Evolutionary conservation across 2,113 vertebrate genomes (phyloP).

Genomic region (Brachionichthys hirsutus): DNA sequence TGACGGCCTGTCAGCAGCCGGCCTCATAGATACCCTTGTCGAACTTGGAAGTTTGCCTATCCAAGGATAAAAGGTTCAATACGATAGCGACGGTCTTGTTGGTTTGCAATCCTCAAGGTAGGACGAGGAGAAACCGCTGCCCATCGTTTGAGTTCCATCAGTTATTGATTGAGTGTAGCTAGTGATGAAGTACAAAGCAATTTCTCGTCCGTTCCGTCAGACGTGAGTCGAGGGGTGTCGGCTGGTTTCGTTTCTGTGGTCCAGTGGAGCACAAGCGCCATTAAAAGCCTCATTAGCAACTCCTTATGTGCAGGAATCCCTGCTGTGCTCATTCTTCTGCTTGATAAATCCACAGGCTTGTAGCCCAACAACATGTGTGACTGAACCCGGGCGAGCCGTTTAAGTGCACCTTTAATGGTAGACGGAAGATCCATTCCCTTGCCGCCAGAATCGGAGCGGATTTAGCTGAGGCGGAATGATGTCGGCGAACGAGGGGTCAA

Average conservation of each 20-base stretch:
- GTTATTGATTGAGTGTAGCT: not conserved
- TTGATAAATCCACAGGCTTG: slow-evolving; percentile 9
- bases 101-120: too few species aligned
- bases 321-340: slow-evolving; percentile 6
- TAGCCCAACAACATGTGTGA: slow-evolving; percentile 12
- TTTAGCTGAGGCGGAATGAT: slow-evolving; percentile 18
- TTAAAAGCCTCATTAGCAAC: slow-evolving; percentile 22
- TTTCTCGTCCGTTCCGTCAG: not conserved
- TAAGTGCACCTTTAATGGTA: slow-evolving; percentile 19
- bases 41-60: slow-evolving; percentile 6
- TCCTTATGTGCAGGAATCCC: slow-evolving; percentile 10
- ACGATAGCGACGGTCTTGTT: too few species aligned
- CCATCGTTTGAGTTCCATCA: not conserved
- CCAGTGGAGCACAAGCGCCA: slow-evolving; percentile 1
- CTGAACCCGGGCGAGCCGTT: slow-evolving; percentile 24
- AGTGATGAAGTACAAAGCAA: not conserved
- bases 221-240: not conserved
- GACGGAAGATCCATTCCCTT: slow-evolving; percentile 16
- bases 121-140: not conserved
- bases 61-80: not conserved
- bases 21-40: slow-evolving; percentile 36
- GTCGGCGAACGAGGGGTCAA: slow-evolving; percentile 16
- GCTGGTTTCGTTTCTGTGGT: not conserved
- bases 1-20: slow-evolving; percentile 48
- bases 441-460: slow-evolving; percentile 14